phyloP scores from a whole-genome alignment of 2,113 vertebrate species.

The Ammodytes dubius region DNA sequence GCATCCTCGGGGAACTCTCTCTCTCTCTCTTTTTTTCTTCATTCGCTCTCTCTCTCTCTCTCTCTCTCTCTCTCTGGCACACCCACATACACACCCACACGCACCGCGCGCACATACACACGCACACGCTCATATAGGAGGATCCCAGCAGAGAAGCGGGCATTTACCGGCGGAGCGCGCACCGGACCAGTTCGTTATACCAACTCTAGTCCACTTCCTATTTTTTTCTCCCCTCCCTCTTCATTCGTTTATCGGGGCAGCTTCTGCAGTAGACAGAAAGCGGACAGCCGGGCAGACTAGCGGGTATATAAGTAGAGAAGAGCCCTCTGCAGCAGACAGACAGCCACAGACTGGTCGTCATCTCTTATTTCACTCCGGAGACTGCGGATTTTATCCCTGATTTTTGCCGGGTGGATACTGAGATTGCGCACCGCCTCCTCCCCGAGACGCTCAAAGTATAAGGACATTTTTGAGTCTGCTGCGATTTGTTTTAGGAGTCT shows the following conservation, averaged over 20 bases:
- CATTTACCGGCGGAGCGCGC: conserved; percentile 50
- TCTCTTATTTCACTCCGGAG: conserved; percentile 52
- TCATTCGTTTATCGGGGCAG: conserved; percentile 13
- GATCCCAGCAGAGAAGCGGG: conserved; percentile 46
- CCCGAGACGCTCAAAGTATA: conserved; percentile 12
- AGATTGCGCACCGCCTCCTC: conserved; percentile 39
- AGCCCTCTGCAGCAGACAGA: conserved; percentile 27
- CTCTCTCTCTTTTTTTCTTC: not conserved
- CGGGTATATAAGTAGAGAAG: not conserved
- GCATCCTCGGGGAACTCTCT: conserved; percentile 48
- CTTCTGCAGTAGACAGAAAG: conserved; percentile 4
- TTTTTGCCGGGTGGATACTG: conserved; percentile 28
- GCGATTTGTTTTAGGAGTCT: not conserved
- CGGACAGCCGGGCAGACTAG: conserved; percentile 31
- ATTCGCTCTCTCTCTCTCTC: conserved; percentile 9
- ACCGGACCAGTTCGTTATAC: conserved; percentile 34
- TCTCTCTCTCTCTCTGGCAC: conserved; percentile 12
- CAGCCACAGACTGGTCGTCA: conserved; percentile 59
- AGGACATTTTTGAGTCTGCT: conserved; percentile 21
- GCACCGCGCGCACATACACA: not conserved
- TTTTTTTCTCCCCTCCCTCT: not conserved
- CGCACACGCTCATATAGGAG: conserved; percentile 55
- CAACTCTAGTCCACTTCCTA: conserved; percentile 37
- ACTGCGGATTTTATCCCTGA: conserved; percentile 73
- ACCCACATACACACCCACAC: not conserved